Evolutionary conservation across 1,140 invertebrate species (phyloP), one percentile per base, ranked within the genome.

Genomic region (Oreohelix idahoensis): DNA sequence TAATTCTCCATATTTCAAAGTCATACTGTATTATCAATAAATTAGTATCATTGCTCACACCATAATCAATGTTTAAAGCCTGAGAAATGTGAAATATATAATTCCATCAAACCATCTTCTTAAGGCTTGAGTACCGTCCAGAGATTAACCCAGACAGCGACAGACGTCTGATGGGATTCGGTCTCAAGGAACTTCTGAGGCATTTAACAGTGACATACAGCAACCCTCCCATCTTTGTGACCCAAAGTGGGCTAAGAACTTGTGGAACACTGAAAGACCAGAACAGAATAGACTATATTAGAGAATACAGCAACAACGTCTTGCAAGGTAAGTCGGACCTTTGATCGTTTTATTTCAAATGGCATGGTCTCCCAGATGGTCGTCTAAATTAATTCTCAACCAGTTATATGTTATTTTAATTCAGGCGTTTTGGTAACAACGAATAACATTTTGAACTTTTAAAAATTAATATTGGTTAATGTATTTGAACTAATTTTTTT

Each of bases 191-290:
- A 84, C 87, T 95, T 35, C 87, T 96, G 5, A 94, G 94, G 42
- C 94, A 94, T 93, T 92, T 96, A 11, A 93, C 93, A 71, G 87
- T 90, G 0, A 90, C 92, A 17, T 96, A 95, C 86, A 88, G 93
- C 80, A 94, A 95, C 89, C 93, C 94, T 0, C 84, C 91, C 15
- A 91, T 96, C 0, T 90, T 95, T 8, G 92, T 96, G 1, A 95
- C 95, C 0, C 95, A 96, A 92, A 96, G 95, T 87, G 95, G 95
- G 49, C 94, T 87, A 90, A 91, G 88, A 79, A 92, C 92, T 89
- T 86, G 87, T 78, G 92, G 91, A 1, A 93, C 93, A 35, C 81
- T 93, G 17, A 86, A 93, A 29, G 95, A 95, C 87, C 86, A 93
- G 26, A 89, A 93, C 49, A 91, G 94, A 73, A 90, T 94, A 13